Percentiles rank a stretch among this genome's conserved stretches.
These are phyloP conservation scores for Etheostoma cragini DNA, from an alignment of 2,113 vertebrate species.

Conservation along the genomic window DNA sequence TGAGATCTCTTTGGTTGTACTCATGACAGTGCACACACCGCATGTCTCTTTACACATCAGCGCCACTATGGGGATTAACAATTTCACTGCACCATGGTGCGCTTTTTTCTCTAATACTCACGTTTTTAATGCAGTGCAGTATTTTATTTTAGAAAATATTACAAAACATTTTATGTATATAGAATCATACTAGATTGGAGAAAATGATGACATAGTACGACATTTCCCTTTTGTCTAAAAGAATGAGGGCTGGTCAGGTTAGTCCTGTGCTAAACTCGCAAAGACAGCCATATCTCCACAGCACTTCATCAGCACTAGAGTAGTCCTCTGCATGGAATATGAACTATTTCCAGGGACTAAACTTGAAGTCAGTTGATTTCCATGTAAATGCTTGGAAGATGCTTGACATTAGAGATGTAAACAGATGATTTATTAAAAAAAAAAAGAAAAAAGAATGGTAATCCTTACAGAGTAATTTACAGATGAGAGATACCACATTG, in stretches of 20 bases:
- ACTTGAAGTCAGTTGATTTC: too few relatives aligned
- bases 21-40: slow-evolving; percentile 2
- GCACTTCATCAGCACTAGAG: too few relatives aligned
- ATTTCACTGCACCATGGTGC: slow-evolving; percentile 3
- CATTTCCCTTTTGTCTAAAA: neutral
- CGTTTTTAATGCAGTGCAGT: neutral
- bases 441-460: neutral
- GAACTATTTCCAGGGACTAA: neutral
- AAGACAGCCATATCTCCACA: too few relatives aligned
- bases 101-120: neutral
- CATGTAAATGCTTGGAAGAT: neutral
- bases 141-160: neutral
- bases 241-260: neutral
- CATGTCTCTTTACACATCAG: neutral
- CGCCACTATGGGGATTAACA: slow-evolving; percentile 8
- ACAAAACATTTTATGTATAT: neutral
- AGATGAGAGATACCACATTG: neutral
- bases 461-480: neutral
- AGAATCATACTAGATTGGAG: neutral
- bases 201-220: neutral
- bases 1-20: slow-evolving; percentile 16
- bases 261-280: neutral
- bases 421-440: neutral
- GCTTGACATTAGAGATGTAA: neutral
- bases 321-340: neutral